Base-by-base conservation (phyloP, 1,140 invertebrate species). In the Archivesica marissinica region DNA sequence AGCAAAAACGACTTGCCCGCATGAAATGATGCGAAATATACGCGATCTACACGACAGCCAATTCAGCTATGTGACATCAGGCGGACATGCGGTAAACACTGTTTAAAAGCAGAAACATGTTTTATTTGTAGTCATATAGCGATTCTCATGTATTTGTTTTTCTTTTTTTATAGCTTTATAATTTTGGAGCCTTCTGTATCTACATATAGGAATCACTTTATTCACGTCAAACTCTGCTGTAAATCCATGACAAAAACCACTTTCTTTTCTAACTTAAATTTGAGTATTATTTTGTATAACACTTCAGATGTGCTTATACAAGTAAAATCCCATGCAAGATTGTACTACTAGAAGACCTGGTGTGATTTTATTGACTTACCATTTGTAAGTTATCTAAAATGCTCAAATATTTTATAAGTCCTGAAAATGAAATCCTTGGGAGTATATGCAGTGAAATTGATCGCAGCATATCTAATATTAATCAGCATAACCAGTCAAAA, bases 61-160 rank as follows among this genome's bases (percentile, higher is more conserved):
- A 15, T 2, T 52, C 50, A 28, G 17, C 47, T 23, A 39, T 25
- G 35, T 52, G 66, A 20, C 79, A 20, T 25, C 41, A 35, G 30
- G 33, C 79, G 56, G 47, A 66, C 6, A 81, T 72, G 20, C 28
- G 79, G 79, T 81, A 81, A 81, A 81, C 38, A 52, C 44, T 81
- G 64, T 54, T 81, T 70, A 52, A 81, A 54, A 38, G 25, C 28
- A 59, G 44, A 68, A 56, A 72, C 30, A 28, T 25, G 28, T 28
- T 11, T 11, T 56, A n/a, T 28, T 47, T 35, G 25, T 23, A 33
- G 54, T 15, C 44, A 41, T 81, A 25, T 39, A 9, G 15, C 59
- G 17, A 28, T 56, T 47, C 35, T 50, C 1, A 13, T 20, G 11
- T 52, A 56, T 76, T 39, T 59, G 7, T 35, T 30, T 39, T 25